Conservation (phyloP, 2,888 invertebrate species). For the Lutraria lutraria region DNA sequence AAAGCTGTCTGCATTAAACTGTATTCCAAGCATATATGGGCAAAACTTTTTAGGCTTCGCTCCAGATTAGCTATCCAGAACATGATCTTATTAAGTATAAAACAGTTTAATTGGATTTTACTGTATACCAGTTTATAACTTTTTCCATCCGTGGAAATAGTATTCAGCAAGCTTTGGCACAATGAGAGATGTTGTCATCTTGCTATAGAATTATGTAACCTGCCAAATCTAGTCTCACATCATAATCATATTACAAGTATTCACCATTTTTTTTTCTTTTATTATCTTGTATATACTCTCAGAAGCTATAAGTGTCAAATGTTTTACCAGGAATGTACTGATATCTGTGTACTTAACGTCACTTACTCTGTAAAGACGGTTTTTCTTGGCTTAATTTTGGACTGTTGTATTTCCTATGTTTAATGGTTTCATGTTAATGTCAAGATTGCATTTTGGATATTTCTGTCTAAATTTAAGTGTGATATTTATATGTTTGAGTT, state of each 20-base stretch:
- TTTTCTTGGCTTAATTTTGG: neutral
- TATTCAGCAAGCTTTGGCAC: neutral
- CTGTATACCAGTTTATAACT: too few relatives aligned
- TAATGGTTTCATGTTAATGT: neutral
- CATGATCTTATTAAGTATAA: too few relatives aligned
- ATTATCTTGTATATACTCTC: slow-evolving; percentile 11
- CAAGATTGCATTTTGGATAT: neutral
- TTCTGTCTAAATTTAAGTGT: too few relatives aligned
- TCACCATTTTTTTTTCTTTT: neutral
- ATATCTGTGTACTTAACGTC: neutral
- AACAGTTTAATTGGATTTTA: too few relatives aligned
- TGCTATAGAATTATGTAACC: neutral
- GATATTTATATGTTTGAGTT: too few relatives aligned
- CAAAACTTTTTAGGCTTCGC: too few relatives aligned
- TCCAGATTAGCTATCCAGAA: too few relatives aligned
- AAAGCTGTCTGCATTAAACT: too few relatives aligned
- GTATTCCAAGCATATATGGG: too few relatives aligned
- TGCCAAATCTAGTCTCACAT: slow-evolving; percentile 23
- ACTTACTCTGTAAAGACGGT: neutral
- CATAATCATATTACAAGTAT: slow-evolving; percentile 1
- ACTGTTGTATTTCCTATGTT: neutral
- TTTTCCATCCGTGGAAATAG: too few relatives aligned
- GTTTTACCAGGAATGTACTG: neutral
- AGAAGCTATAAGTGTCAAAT: slow-evolving; percentile 4
- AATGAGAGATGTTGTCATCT: neutral